These are phyloP conservation scores for Tineola bisselliella DNA, from an alignment of 2,888 invertebrate genomes.

Conservation along the genomic window DNA sequence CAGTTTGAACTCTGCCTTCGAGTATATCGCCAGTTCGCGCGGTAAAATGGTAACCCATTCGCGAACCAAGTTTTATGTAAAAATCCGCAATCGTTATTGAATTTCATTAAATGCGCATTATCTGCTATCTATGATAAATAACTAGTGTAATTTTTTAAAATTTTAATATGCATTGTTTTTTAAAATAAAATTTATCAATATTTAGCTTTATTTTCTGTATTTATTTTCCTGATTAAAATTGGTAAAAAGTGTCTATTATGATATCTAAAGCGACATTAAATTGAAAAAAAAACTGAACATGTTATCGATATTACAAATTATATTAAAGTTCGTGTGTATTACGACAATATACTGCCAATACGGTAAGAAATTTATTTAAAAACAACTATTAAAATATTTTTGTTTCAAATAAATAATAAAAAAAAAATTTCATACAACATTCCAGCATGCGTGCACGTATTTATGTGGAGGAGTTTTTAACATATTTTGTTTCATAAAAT, in stretches of 20 bases:
- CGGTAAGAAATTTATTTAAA: no score
- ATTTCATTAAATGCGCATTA: neutral
- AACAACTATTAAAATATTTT: neutral
- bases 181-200: no score
- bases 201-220: neutral
- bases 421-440: no score
- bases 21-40: neutral
- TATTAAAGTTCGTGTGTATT: neutral
- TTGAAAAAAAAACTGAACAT: neutral
- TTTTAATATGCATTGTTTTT: no score
- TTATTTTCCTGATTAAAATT: neutral
- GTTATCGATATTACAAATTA: neutral
- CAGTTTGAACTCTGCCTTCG: conserved; percentile 2
- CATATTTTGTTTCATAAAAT: neutral
- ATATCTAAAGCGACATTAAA: neutral
- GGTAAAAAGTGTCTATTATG: neutral
- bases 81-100: neutral
- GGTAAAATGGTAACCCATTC: neutral
- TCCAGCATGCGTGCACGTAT: neutral
- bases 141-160: neutral
- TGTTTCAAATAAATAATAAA: no score
- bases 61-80: neutral
- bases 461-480: neutral
- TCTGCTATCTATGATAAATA: no score
- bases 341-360: neutral